Conservation (phyloP, 2,888 invertebrate species). For the Blomia tropicalis region DNA sequence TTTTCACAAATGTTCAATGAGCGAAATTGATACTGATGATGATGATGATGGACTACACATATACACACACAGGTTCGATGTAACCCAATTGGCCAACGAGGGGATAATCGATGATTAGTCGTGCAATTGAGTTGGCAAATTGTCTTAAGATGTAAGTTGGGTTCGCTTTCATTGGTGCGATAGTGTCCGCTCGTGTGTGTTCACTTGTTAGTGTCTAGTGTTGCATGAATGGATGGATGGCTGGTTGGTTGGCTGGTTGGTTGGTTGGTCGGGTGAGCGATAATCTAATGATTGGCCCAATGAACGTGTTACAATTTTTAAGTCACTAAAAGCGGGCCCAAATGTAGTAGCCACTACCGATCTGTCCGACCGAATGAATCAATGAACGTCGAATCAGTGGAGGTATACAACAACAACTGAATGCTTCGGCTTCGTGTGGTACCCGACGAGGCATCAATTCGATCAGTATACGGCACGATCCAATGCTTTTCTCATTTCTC, state of each 20-base stretch:
- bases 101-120: conserved; percentile 10
- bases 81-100: not conserved
- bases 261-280: not conserved
- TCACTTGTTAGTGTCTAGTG: conserved; percentile 1
- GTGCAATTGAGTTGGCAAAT: conserved; percentile 11
- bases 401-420: not conserved
- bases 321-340: too few relatives aligned
- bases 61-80: not conserved
- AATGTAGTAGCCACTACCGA: too few relatives aligned
- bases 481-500: not conserved
- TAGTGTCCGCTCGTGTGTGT: not conserved
- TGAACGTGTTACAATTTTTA: conserved; percentile 12
- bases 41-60: not conserved
- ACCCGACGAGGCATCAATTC: not conserved
- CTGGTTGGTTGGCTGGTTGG: not conserved
- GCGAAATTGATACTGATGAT: too few relatives aligned
- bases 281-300: not conserved
- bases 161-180: not conserved
- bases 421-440: not conserved
- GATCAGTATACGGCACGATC: not conserved
- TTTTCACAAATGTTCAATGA: too few relatives aligned
- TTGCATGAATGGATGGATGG: conserved; percentile 13
- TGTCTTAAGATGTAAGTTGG: not conserved
- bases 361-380: not conserved
- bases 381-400: not conserved